Percentiles rank a stretch among this genome's conserved stretches.
Evolutionary conservation across 2,113 vertebrate genomes (phyloP).

Genomic region (Acrocephalus arundinaceus): DNA sequence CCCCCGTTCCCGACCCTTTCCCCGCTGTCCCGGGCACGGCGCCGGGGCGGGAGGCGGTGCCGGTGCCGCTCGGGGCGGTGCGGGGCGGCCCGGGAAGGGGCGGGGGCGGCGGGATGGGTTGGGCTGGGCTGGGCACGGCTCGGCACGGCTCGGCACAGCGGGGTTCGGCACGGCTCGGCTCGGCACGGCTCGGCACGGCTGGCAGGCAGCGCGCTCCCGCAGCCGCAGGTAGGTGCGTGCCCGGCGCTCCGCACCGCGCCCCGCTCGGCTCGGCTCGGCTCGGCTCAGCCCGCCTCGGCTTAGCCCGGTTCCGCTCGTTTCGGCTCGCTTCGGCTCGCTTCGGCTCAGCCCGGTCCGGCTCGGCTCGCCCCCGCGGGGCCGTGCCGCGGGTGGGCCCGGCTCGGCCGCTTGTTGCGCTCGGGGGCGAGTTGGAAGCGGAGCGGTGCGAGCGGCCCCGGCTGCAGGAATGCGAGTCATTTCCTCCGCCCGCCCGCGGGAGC

Average conservation of each 20-base stretch:
- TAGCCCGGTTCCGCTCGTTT: no score
- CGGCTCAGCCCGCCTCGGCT: no score
- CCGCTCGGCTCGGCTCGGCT: no score
- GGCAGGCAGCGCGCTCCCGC: no score
- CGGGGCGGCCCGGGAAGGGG: slow-evolving; percentile 24
- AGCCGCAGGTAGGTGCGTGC: no score
- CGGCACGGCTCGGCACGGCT: neutral
- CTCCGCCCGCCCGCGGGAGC: slow-evolving; percentile 74
- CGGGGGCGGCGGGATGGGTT: neutral
- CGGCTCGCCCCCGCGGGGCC: neutral
- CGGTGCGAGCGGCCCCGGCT: slow-evolving; percentile 78
- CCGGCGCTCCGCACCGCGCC: no score
- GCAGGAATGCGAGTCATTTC: slow-evolving; percentile 87
- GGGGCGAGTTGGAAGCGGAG: slow-evolving; percentile 64
- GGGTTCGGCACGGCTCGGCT: neutral
- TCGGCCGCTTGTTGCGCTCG: slow-evolving; percentile 27
- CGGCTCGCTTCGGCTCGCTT: no score
- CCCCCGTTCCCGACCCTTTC: accelerated
- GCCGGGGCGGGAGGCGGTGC: slow-evolving; percentile 35
- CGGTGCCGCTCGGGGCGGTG: slow-evolving; percentile 47
- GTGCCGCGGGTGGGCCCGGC: neutral
- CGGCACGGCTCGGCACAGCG: neutral
- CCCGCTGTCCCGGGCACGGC: neutral
- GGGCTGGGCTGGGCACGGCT: neutral
- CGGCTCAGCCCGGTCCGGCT: no score